Percentiles rank a stretch among this genome's conserved stretches.
phyloP scores from a whole-genome alignment of 92 coral and sea anemone genomes.

The Zoanthus solanderi region DNA sequence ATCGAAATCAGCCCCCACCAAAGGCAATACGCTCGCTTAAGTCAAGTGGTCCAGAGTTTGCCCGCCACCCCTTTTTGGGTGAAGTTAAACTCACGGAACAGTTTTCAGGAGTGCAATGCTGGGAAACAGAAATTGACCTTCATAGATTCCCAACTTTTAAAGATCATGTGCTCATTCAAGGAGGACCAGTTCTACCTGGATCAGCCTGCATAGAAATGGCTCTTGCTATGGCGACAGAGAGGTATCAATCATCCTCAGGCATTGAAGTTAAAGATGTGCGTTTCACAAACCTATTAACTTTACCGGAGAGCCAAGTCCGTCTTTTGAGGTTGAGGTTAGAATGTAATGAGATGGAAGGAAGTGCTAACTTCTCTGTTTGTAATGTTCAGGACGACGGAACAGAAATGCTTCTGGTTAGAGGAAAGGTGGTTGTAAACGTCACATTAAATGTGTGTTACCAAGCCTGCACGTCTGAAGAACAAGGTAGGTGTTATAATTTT shows the following conservation, averaged over 20 bases:
- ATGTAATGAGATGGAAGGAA: constrained; percentile 28
- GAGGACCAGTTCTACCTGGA: constrained; percentile 87
- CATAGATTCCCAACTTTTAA: constrained; percentile 71
- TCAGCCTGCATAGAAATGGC: constrained; percentile 90
- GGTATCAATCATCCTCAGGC: constrained; percentile 50
- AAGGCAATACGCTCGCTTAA: constrained; percentile 54
- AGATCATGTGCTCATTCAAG: constrained; percentile 83
- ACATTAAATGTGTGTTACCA: neutral
- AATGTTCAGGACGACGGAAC: constrained; percentile 8
- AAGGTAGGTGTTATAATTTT: too few species aligned
- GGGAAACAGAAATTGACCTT: constrained; percentile 89
- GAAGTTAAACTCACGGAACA: constrained; percentile 64
- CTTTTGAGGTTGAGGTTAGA: constrained; percentile 66
- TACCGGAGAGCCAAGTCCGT: constrained; percentile 77
- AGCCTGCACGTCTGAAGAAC: too few species aligned
- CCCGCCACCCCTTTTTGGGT: constrained; percentile 72
- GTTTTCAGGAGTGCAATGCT: constrained; percentile 79
- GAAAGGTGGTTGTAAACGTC: neutral
- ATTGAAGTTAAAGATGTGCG: constrained; percentile 68
- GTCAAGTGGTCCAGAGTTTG: neutral
- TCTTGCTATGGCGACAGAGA: constrained; percentile 82
- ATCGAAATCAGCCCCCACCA: constrained; percentile 61
- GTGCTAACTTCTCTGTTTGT: constrained; percentile 54
- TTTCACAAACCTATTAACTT: constrained; percentile 77
- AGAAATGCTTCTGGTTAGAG: neutral